A percentile compares a stretch with the other conserved stretches of the same genome.
These are phyloP conservation scores for Amiota minor DNA, from an alignment of 2,888 invertebrate genomes.

Conservation along the genomic window DNA sequence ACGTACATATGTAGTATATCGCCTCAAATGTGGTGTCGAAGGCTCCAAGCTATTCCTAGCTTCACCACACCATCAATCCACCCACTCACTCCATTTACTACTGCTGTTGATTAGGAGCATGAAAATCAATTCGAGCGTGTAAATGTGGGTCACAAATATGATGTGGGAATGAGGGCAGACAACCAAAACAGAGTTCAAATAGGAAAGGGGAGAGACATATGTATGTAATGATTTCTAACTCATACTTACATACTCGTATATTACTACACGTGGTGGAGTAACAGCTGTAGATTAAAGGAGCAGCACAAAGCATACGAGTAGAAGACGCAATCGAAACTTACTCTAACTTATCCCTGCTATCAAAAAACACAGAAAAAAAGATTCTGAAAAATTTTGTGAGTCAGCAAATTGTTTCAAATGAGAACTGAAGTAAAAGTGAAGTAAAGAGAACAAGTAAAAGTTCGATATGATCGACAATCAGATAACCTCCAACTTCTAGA, in stretches of 20 bases:
- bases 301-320: no score
- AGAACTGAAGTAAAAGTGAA: conserved; percentile 28
- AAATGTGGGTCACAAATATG: conserved; percentile 58
- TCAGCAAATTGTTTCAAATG: conserved; percentile 58
- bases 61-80: no score
- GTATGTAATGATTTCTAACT: no score
- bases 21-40: conserved; percentile 21
- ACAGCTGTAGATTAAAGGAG: no score
- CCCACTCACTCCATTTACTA: neutral
- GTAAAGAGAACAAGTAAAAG: neutral
- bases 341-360: no score
- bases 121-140: conserved; percentile 62
- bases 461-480: neutral
- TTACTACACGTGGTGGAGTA: neutral
- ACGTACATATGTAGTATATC: conserved; percentile 44
- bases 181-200: neutral
- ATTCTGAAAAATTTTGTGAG: conserved; percentile 40
- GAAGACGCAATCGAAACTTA: no score
- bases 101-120: conserved; percentile 58
- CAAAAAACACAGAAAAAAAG: neutral
- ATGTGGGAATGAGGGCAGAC: neutral
- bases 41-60: neutral
- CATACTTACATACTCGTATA: no score
- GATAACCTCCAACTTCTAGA: no score
- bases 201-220: neutral